These are phyloP conservation scores for Molanna angustata DNA, from an alignment of 2,888 invertebrate species.

Conservation along the genomic window DNA sequence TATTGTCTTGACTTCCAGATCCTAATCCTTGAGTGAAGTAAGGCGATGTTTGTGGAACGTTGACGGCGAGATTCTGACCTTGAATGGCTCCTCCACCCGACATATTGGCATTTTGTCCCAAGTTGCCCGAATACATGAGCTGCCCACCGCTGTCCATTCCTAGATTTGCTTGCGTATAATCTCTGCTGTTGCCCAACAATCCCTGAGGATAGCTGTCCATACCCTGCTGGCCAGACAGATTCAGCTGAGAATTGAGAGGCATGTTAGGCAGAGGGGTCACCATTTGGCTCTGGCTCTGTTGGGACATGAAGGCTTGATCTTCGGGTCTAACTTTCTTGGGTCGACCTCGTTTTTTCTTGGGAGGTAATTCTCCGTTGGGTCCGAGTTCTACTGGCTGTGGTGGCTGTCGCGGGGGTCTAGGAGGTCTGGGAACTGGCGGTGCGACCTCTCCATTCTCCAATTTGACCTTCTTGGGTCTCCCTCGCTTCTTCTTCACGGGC, in stretches of 20 bases:
- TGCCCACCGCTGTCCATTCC: constrained; percentile 16
- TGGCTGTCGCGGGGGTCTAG: constrained; percentile 48
- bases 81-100: constrained; percentile 9
- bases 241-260: constrained; percentile 19
- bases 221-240: constrained; percentile 34
- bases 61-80: constrained; percentile 32
- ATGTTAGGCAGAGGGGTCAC: constrained; percentile 22
- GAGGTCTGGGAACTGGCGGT: constrained; percentile 52
- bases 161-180: constrained; percentile 16
- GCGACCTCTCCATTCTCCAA: constrained; percentile 64
- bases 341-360: constrained; percentile 84
- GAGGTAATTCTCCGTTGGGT: constrained; percentile 51
- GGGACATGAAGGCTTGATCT: constrained; percentile 48
- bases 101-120: constrained; percentile 21
- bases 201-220: constrained; percentile 40
- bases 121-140: constrained; percentile 34
- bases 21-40: constrained; percentile 24
- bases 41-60: constrained; percentile 35
- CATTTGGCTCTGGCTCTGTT: constrained; percentile 18
- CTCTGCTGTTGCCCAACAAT: constrained; percentile 18
- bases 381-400: constrained; percentile 37
- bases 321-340: constrained; percentile 80
- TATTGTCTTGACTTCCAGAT: constrained; percentile 12
- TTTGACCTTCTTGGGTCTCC: constrained; percentile 82
- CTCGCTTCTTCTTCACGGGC: constrained; percentile 84